A percentile compares a stretch with the other conserved stretches of the same genome.
phyloP scores from a whole-genome alignment of 2,797 vertebrate species.

The Cyprinella venusta region DNA sequence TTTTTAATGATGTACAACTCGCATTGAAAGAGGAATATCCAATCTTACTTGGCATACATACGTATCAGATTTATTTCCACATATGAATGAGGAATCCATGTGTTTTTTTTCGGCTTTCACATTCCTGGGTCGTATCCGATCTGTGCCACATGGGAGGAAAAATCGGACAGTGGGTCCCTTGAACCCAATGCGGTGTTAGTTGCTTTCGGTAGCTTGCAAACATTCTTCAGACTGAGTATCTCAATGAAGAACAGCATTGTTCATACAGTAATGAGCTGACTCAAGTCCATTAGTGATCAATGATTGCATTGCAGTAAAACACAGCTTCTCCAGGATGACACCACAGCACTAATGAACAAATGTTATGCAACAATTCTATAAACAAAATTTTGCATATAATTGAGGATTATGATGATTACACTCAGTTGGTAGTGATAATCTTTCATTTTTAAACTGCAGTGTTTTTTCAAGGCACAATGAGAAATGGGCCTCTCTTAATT shows the following conservation, averaged over 20 bases:
- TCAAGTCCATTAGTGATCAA: slow-evolving; percentile 17
- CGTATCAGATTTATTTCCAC: background rate
- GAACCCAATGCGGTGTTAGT: no score
- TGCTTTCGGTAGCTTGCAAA: background rate
- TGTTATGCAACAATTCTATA: background rate
- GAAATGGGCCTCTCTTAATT: slow-evolving; percentile 29
- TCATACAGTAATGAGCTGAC: slow-evolving; percentile 7
- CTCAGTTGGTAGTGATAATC: slow-evolving; percentile 20
- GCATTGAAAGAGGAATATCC: background rate
- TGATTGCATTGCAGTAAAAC: background rate
- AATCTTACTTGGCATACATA: background rate
- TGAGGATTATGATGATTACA: slow-evolving; percentile 33
- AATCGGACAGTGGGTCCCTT: background rate
- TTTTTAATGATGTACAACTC: background rate
- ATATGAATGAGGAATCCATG: background rate
- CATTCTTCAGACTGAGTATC: background rate
- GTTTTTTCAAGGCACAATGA: slow-evolving; percentile 18
- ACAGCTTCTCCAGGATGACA: slow-evolving; percentile 2
- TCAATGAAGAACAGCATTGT: slow-evolving; percentile 1
- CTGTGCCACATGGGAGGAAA: background rate
- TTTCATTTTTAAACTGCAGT: background rate
- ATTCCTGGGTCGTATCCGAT: no score
- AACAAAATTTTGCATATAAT: slow-evolving; percentile 24
- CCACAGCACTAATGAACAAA: background rate
- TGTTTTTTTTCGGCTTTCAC: background rate